Percentiles rank a stretch among this genome's conserved stretches.
These are phyloP conservation scores for Prietella phreatophila DNA, from an alignment of 2,113 vertebrate genomes.

Conservation along the genomic window DNA sequence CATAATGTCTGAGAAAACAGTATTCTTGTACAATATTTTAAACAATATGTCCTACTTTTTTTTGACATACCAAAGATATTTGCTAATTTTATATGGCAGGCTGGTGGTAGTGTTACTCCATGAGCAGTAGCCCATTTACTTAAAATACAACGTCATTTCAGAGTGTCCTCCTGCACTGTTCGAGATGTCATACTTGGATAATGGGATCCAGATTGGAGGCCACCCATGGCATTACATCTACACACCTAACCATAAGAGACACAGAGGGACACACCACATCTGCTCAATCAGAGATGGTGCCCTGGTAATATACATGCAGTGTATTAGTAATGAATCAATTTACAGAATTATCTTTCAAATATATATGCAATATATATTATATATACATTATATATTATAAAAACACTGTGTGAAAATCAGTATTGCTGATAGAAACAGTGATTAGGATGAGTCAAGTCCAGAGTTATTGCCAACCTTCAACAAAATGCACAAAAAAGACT, in stretches of 20 bases:
- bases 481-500: not conserved
- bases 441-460: not conserved
- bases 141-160: slow-evolving; percentile 57
- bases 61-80: not conserved
- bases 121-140: not conserved
- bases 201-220: slow-evolving; percentile 90
- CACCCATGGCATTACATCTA: slow-evolving; percentile 96
- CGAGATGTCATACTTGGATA: slow-evolving; percentile 85
- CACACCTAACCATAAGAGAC: slow-evolving; percentile 86
- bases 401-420: not conserved
- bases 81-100: not conserved
- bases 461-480: not conserved
- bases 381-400: not conserved
- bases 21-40: not conserved
- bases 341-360: not conserved
- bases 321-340: not conserved
- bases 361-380: no score
- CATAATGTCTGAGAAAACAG: not conserved
- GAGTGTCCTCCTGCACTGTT: slow-evolving; percentile 86
- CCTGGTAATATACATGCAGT: slow-evolving; percentile 75
- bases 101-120: not conserved
- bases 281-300: slow-evolving; percentile 83
- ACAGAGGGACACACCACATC: slow-evolving; percentile 88
- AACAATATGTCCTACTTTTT: not conserved
- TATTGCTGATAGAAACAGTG: not conserved